Base-by-base conservation (phyloP, 1,140 invertebrate genomes). In the Metopolophium dirhodum region DNA sequence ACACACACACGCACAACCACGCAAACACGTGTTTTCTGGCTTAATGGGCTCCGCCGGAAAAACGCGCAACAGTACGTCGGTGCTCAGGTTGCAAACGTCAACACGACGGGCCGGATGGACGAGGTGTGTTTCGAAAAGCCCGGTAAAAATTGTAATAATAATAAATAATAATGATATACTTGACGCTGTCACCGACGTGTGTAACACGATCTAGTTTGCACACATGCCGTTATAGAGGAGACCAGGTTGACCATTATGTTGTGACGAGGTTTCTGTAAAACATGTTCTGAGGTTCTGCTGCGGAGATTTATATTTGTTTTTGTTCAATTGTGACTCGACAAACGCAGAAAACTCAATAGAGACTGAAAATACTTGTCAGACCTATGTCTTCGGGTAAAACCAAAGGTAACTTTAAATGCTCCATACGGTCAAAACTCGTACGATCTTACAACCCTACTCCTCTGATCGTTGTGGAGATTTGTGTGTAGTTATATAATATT, bases 101-200 rank as follows among this genome's bases (percentile, higher is more conserved):
- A n/a, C 61, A 7, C 22, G 61, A n/a, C 30, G n/a, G n/a, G 14
- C n/a, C 14, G 14, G n/a, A 18, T 6, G 61, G 14, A n/a, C 30
- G 61, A 8, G n/a, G 11, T n/a, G 14, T 14, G 30, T 77, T 68
- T 68, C 30, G 11, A 68, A 68, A 77, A 35, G n/a, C 61, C 61
- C n/a, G 4, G n/a, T 77, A 77, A 77, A 77, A 77, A 77, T 77
- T 4, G 61, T 77, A 77, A 77, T 77, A 77, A 77, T 77, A 18
- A 68, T 68, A n/a, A 68, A 68, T 68, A 68, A n/a, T n/a, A 77
- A 77, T n/a, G 61, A 77, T 77, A n/a, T n/a, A n/a, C 61, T 77
- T 6, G 61, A n/a, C n/a, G n/a, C 61, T 77, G 61, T n/a, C n/a
- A 77, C 30, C 30, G 61, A 77, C 18, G 11, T 77, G 4, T 68